A percentile compares a stretch with the other conserved stretches of the same genome.
Conservation (phyloP, 2,888 invertebrate genomes). For the Crossocerus cetratus region DNA sequence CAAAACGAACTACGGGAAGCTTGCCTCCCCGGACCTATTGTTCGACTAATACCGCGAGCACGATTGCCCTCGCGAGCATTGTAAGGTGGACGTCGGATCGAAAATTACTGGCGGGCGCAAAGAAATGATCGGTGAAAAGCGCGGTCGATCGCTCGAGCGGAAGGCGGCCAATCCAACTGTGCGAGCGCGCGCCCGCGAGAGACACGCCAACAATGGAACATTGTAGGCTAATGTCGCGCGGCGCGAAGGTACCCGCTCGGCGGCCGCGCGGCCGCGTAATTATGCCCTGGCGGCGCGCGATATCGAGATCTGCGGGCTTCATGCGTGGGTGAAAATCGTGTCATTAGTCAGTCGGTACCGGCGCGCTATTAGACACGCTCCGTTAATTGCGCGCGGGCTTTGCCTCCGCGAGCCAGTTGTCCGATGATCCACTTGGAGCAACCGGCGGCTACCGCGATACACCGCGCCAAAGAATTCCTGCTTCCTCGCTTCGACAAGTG, state of each 20-base stretch:
- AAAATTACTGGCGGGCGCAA: neutral
- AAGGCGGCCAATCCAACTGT: constrained; percentile 50
- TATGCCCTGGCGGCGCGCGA: constrained; percentile 45
- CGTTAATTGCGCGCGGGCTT: constrained; percentile 56
- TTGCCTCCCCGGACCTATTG: neutral
- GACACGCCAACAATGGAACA: constrained; percentile 56
- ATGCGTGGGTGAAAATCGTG: constrained; percentile 63
- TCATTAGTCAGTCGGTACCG: constrained; percentile 58
- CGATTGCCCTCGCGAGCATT: neutral
- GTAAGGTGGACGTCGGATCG: too few relatives aligned
- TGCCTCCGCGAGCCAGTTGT: too few relatives aligned
- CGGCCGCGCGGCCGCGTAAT: constrained; percentile 52
- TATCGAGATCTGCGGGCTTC: constrained; percentile 52
- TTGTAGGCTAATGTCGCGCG: constrained; percentile 61
- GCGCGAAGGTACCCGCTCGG: too few relatives aligned
- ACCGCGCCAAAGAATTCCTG: too few relatives aligned
- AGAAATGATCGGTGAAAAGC: constrained; percentile 1
- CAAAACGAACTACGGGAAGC: neutral
- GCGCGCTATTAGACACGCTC: constrained; percentile 56
- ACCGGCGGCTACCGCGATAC: neutral
- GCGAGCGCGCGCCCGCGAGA: constrained; percentile 6
- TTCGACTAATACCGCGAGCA: constrained; percentile 4
- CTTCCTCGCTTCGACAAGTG: too few relatives aligned
- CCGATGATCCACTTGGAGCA: constrained; percentile 17
- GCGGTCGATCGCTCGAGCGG: constrained; percentile 27